These are phyloP conservation scores for Steatornis caripensis DNA, from an alignment of 2,113 vertebrate species.

Conservation along the genomic window DNA sequence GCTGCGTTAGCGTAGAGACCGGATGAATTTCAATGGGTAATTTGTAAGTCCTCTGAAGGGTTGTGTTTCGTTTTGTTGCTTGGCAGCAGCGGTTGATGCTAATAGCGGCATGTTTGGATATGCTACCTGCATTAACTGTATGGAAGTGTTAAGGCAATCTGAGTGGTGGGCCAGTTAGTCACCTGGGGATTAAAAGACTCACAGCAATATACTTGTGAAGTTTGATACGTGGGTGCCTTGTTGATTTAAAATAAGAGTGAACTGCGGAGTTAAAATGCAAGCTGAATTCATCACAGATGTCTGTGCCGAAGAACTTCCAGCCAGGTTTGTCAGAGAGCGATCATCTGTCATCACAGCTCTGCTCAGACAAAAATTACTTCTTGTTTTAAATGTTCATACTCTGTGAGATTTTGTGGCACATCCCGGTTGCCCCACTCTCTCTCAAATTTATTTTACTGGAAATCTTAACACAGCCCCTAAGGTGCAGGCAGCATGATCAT, in stretches of 20 bases:
- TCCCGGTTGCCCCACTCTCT: not conserved
- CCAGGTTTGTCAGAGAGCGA: not conserved
- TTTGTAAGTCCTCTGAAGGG: not conserved
- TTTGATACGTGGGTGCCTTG: not conserved
- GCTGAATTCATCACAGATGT: not conserved
- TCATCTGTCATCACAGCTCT: not conserved
- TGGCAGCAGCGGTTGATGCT: not conserved
- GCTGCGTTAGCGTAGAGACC: not conserved
- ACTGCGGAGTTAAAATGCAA: not conserved
- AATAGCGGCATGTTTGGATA: not conserved
- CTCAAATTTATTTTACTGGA: not conserved
- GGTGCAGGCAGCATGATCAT: not conserved
- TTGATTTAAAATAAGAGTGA: conserved; percentile 8
- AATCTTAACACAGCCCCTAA: not conserved
- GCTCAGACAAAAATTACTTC: not conserved
- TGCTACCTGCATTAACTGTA: not conserved
- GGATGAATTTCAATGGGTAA: not conserved
- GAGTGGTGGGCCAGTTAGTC: not conserved
- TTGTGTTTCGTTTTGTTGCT: not conserved
- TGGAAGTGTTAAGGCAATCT: not conserved
- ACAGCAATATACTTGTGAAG: not conserved
- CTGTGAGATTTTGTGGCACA: not conserved
- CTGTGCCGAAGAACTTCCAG: not conserved
- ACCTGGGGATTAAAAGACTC: not conserved
- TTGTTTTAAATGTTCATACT: not conserved